phyloP scores from a whole-genome alignment of 1,140 invertebrate genomes.

The Octopus sinensis region DNA sequence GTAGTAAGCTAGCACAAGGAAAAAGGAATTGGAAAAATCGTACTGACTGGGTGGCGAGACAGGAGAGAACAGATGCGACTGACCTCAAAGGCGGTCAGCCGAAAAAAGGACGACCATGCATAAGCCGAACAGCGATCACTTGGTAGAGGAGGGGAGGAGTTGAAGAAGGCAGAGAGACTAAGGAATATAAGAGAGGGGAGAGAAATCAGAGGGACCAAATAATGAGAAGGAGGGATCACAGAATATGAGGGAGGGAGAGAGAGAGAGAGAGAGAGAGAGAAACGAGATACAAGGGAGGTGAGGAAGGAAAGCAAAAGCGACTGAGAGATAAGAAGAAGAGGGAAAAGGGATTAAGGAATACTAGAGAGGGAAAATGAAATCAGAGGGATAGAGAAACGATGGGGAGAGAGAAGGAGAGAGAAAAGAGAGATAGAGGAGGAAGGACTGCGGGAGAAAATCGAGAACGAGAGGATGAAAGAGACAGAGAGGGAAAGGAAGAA shows the following conservation, averaged over 20 bases:
- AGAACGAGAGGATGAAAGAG: neutral
- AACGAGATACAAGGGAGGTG: neutral
- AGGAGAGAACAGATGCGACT: too few relatives aligned
- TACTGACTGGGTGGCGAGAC: too few relatives aligned
- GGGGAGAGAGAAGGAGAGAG: neutral
- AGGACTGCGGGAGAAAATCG: neutral
- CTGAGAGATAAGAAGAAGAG: neutral
- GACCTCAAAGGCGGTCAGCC: neutral
- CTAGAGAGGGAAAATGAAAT: neutral
- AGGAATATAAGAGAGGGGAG: neutral
- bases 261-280: neutral
- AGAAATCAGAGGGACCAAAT: neutral
- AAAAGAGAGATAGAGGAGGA: neutral
- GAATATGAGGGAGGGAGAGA: neutral
- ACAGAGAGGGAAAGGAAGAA: neutral
- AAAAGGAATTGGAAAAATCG: too few relatives aligned
- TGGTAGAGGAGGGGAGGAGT: neutral
- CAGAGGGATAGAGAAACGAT: neutral
- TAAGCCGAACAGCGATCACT: neutral
- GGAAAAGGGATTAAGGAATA: neutral
- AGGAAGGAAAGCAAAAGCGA: neutral
- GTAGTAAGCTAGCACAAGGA: too few relatives aligned
- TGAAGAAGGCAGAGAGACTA: neutral
- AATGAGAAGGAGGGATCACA: neutral
- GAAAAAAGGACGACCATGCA: neutral